phyloP scores from a whole-genome alignment of 2,797 vertebrate genomes.

The Xyrichtys novacula region DNA sequence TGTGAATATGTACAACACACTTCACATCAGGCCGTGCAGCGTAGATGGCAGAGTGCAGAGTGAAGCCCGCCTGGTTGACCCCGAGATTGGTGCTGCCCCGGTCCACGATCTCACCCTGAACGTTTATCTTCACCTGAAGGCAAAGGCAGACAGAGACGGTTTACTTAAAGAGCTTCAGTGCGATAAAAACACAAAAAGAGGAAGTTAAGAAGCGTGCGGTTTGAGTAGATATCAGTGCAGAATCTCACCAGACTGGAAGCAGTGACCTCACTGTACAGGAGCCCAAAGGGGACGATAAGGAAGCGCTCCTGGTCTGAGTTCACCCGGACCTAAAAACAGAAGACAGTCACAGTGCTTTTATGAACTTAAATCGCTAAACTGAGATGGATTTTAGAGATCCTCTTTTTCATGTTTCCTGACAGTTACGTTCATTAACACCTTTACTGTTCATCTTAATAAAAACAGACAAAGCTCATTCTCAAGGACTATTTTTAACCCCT shows the following conservation, averaged over 20 bases:
- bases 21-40: slow-evolving; percentile 91
- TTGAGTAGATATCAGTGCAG: not conserved
- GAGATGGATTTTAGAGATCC: not conserved
- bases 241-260: slow-evolving; percentile 95
- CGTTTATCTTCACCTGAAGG: slow-evolving; percentile 93
- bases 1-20: slow-evolving; percentile 95
- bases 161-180: not conserved
- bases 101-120: slow-evolving; percentile 94
- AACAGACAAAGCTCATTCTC: not conserved
- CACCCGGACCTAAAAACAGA: slow-evolving; percentile 89
- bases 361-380: no score
- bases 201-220: not conserved
- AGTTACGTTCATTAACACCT: not conserved
- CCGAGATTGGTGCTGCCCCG: slow-evolving; percentile 97
- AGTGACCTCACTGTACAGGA: slow-evolving; percentile 97
- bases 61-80: slow-evolving; percentile 95
- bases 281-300: slow-evolving; percentile 96
- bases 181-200: no score
- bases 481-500: not conserved
- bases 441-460: not conserved
- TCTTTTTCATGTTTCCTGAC: no score
- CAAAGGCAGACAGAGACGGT: not conserved
- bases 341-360: slow-evolving; percentile 11
- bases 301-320: slow-evolving; percentile 95
- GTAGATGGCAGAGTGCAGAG: slow-evolving; percentile 93